Evolutionary conservation across 2,113 vertebrate species (phyloP).

Genomic region (Chlorocebus sabaeus): DNA sequence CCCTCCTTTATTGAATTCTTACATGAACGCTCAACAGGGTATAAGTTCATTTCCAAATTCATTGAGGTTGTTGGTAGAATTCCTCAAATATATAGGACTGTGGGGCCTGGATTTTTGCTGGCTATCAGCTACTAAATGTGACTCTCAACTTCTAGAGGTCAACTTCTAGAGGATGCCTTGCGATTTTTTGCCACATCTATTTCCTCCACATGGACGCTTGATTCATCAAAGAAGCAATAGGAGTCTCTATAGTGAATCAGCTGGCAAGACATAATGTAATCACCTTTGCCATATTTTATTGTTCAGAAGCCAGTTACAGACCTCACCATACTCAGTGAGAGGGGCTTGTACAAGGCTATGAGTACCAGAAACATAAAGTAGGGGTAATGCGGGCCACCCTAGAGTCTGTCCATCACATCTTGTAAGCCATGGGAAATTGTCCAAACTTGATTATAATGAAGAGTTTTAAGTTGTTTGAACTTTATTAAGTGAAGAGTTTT

Average conservation of each 20-base stretch:
- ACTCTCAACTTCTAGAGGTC: neutral
- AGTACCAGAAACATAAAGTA: neutral
- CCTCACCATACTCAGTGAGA: rapidly evolving
- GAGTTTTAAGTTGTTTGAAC: neutral
- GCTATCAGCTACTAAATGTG: neutral
- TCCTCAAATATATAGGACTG: neutral
- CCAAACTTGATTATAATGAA: neutral
- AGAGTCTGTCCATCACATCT: neutral
- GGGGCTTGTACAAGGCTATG: neutral
- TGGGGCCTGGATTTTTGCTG: neutral
- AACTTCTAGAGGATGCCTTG: neutral
- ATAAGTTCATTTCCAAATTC: neutral
- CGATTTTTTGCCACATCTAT: neutral
- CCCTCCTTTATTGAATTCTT: neutral
- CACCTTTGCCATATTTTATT: neutral
- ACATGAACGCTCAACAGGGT: neutral
- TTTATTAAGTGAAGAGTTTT: neutral
- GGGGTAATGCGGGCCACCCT: no score
- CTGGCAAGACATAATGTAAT: neutral
- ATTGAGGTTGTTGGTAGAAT: neutral
- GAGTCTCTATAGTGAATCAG: neutral
- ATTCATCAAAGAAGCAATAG: neutral
- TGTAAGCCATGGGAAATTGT: neutral
- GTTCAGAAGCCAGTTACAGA: neutral
- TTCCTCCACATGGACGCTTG: neutral